Base-by-base conservation (phyloP, 2,797 vertebrate species). In the Spinus olivaceus region DNA sequence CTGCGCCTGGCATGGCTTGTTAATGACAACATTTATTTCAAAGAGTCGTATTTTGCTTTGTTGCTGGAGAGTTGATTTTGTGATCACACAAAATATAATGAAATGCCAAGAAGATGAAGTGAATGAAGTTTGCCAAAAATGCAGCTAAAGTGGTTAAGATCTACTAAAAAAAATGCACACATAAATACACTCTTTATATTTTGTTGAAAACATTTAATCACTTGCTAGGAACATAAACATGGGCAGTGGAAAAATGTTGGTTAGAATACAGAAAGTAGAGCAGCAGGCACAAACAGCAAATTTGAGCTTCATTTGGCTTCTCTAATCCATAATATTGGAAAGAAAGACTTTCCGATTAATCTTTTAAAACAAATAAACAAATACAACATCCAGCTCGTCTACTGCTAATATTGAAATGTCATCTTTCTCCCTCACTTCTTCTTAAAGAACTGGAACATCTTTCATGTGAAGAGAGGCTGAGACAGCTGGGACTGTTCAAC, bases 1-100 rank as follows among this genome's bases (percentile, higher is more conserved):
- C 96, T 42, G 71, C 0, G 96, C 95, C 96, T 98, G 97, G 98
- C 95, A 97, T 97, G 97, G 95, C 96, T 98, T 97, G 98, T 98
- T 98, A 98, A 98, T 98, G 98, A 98, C 97, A 98, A 97, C 98
- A 98, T 98, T 98, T 98, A 98, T 98, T 98, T 98, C 97, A 97
- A 97, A 98, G 97, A 97, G 95, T 94, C 35, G 24, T 97, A 97
- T 98, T 98, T 98, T 42, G 82, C 97, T 98, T 98, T 98, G 98
- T 97, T 98, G 96, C 97, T 96, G 96, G 95, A 98, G 98, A 98
- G 98, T 97, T 98, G 97, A 97, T 97, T 98, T 97, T 97, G 97
- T 97, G 97, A 97, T 98, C 63, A 89, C 63, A 90, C 98, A 98
- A 98, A 98, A 97, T 98, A 98, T 98, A 98, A 98, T 98, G 97